phyloP scores from a whole-genome alignment of 2,113 vertebrate genomes.

The Lepus americanus region DNA sequence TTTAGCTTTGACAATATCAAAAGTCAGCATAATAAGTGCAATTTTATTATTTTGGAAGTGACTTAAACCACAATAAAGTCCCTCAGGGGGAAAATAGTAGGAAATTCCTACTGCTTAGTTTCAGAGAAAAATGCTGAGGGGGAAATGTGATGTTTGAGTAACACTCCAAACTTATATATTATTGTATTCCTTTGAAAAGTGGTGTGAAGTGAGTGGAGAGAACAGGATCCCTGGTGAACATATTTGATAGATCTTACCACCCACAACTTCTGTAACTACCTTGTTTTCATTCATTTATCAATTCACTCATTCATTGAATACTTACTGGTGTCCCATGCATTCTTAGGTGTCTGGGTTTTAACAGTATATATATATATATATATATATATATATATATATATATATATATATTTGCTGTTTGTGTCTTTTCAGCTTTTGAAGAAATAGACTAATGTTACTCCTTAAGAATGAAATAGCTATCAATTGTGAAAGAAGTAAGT shows the following conservation, averaged over 20 bases:
- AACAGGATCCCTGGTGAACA: background rate
- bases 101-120: background rate
- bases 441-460: background rate
- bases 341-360: background rate
- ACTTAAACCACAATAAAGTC: background rate
- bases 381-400: no score
- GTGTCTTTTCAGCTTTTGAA: background rate
- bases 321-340: background rate
- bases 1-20: background rate
- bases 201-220: background rate
- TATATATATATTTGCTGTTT: no score
- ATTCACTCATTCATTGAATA: background rate
- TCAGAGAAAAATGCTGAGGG: background rate
- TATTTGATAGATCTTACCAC: fast-evolving
- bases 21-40: background rate
- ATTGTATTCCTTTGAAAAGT: slow-evolving; percentile 6
- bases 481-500: background rate
- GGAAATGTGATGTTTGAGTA: background rate
- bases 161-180: background rate
- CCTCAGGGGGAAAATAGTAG: background rate
- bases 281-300: background rate
- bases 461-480: background rate
- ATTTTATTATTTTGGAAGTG: background rate
- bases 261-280: background rate
- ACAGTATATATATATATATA: no score